Evolutionary conservation across 1,140 invertebrate species (phyloP).

Genomic region (Papilio helenus): DNA sequence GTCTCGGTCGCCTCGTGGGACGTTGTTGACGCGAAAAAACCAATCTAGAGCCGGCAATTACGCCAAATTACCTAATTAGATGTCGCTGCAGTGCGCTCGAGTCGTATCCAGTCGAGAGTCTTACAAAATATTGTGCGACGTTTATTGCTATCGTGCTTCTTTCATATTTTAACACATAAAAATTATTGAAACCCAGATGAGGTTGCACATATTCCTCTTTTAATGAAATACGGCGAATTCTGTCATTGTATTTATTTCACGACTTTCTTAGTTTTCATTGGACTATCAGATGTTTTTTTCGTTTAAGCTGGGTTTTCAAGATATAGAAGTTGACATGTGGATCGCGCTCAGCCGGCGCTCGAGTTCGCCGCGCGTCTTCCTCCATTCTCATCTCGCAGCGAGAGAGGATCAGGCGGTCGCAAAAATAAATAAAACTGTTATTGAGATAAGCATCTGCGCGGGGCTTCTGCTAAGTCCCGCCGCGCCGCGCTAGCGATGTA

Average conservation of each 20-base stretch:
- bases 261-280: neutral
- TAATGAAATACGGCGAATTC: neutral
- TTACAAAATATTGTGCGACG: constrained; percentile 43
- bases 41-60: constrained; percentile 75
- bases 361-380: constrained; percentile 51
- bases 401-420: constrained; percentile 74
- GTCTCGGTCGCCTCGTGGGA: constrained; percentile 58
- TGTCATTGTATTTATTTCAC: neutral
- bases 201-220: neutral
- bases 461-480: constrained; percentile 78
- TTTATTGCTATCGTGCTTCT: neutral
- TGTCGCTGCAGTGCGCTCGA: constrained; percentile 44
- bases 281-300: neutral
- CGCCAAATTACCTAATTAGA: constrained; percentile 74
- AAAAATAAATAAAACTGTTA: constrained; percentile 83
- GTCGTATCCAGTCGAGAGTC: constrained; percentile 46
- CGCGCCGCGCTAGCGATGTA: constrained; percentile 78
- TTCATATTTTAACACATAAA: neutral
- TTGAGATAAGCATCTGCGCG: constrained; percentile 82
- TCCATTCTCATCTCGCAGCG: constrained; percentile 78
- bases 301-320: neutral
- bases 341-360: constrained; percentile 1
- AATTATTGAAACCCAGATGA: neutral
- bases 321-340: neutral
- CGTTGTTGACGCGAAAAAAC: constrained; percentile 73